Evolutionary conservation across 2,888 invertebrate species (phyloP).

Genomic region (Andricus quercusramuli): DNA sequence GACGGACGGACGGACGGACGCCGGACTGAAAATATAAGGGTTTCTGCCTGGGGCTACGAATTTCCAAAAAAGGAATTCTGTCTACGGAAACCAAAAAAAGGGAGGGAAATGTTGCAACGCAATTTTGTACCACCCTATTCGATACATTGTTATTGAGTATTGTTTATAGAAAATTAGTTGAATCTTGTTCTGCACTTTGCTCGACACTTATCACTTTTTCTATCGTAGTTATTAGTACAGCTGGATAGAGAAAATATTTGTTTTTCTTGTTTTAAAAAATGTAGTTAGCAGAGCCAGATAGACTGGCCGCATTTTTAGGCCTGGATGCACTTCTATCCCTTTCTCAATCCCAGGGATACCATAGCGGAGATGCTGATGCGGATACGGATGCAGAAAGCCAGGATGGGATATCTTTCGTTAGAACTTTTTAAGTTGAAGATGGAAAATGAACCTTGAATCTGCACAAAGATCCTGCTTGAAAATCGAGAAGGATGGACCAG

Average conservation of each 20-base stretch:
- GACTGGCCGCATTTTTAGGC: slow-evolving; percentile 69
- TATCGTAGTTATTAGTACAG: background rate
- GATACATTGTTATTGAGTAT: background rate
- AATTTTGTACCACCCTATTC: too few species aligned
- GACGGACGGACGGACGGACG: too few species aligned
- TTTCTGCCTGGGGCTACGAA: too few species aligned
- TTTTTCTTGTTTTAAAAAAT: slow-evolving; percentile 61
- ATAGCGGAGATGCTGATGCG: slow-evolving; percentile 59
- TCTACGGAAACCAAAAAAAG: too few species aligned
- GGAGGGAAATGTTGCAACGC: too few species aligned
- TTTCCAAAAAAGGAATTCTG: too few species aligned
- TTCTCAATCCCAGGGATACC: slow-evolving; percentile 75
- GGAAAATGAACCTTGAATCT: background rate
- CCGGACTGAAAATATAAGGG: too few species aligned
- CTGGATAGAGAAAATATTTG: slow-evolving; percentile 44
- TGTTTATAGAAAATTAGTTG: background rate
- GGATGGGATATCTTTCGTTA: slow-evolving; percentile 70
- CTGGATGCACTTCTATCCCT: slow-evolving; percentile 76
- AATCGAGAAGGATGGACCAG: slow-evolving; percentile 1
- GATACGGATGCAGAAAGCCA: slow-evolving; percentile 68
- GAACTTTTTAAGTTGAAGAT: slow-evolving; percentile 66
- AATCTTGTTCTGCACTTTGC: background rate
- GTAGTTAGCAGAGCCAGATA: slow-evolving; percentile 68
- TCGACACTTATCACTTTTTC: background rate
- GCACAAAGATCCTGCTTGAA: slow-evolving; percentile 19